Base-by-base conservation (phyloP, 2,113 vertebrate genomes). In the Hydropotes inermis region DNA sequence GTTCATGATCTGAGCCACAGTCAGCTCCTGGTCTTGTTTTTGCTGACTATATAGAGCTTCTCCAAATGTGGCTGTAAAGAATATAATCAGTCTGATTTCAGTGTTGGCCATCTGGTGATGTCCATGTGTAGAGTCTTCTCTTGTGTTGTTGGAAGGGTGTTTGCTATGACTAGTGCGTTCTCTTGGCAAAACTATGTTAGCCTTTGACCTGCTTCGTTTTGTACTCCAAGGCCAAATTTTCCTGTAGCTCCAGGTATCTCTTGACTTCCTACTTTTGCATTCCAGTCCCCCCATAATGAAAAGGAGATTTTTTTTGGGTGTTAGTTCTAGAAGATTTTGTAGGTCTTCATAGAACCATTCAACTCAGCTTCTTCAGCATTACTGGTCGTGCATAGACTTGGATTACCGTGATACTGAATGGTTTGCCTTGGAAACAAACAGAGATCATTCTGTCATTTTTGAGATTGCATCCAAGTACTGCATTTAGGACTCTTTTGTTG, bases 131-230 rank as follows among this genome's bases (percentile, higher is more conserved):
- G n/a, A 36, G 64, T 70, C 4, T 0, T 67, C 19, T 70, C 17
- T 36, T 70, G n/a, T 70, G n/a, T 70, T 21, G n/a, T 36, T 36
- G 64, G 9, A 70, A 21, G n/a, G 64, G n/a, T 70, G 19, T 70
- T 70, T 70, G n/a, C n/a, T 70, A 5, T 36, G 17, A 70, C n/a
- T 17, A 36, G n/a, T 36, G 64, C 0, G 0, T 70, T 70, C 9
- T 70, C 17, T 36, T 70, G 64, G 64, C 64, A 36, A 70, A 21
- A 70, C 64, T 36, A 33, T 70, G 4, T 70, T 70, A 70, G 64
- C 64, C 64, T 70, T 70, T 70, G 17, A 2, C 9, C 17, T 70
- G 64, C 64, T 70, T 57, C 4, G 0, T 36, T 70, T 9, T 36
- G 9, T 70, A 70, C n/a, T 23, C 16, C 64, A 21, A 70, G 64